These are phyloP conservation scores for Bostrychus sinensis DNA, from an alignment of 2,113 vertebrate genomes.

Conservation along the genomic window DNA sequence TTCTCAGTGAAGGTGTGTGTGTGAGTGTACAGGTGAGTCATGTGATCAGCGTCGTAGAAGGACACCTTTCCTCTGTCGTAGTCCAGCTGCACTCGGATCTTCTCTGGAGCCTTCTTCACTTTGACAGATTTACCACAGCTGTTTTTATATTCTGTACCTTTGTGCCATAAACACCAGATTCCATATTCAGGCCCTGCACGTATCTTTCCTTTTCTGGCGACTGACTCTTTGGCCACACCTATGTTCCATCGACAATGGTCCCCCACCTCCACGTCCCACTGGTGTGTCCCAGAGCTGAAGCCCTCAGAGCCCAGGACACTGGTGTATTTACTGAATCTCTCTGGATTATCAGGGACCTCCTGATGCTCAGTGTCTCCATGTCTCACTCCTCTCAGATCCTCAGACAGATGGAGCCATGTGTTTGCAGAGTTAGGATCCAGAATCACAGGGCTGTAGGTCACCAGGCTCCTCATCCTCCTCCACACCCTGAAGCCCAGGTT, in stretches of 20 bases:
- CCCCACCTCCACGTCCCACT: conserved; percentile 63
- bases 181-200: neutral
- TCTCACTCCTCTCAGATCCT: conserved; percentile 60
- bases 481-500: conserved; percentile 58
- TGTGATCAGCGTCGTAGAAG: conserved; percentile 1
- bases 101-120: conserved; percentile 8
- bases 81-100: conserved; percentile 59
- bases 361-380: rapidly evolving
- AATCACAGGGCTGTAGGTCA: conserved; percentile 51
- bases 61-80: conserved; percentile 23
- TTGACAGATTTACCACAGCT: neutral
- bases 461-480: conserved; percentile 45
- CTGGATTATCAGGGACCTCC: conserved; percentile 54
- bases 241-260: conserved; percentile 8
- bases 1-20: conserved; percentile 53
- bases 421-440: conserved; percentile 60
- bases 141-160: neutral
- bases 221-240: conserved; percentile 28
- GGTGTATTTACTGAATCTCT: neutral
- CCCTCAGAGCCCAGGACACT: conserved; percentile 29
- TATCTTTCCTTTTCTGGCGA: neutral
- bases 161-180: conserved; percentile 2
- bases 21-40: conserved; percentile 29
- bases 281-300: conserved; percentile 38
- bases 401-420: conserved; percentile 25